Evolutionary conservation across 2,113 vertebrate species (phyloP), one percentile per base, ranked within the genome.

Genomic region (Puffinus mauretanicus): DNA sequence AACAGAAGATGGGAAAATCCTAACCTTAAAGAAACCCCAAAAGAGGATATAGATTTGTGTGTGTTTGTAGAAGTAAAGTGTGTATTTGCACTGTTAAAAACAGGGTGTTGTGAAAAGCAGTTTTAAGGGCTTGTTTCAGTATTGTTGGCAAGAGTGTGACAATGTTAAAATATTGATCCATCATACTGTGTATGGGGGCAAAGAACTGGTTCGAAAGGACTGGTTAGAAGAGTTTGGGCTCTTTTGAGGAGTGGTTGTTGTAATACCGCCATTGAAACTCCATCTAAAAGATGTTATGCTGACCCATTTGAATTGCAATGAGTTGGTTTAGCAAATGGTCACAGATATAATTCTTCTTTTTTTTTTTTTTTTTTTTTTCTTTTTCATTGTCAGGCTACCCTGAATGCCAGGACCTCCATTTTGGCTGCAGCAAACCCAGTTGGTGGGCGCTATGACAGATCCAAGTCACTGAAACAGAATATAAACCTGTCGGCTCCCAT

Each of bases 381-480:
- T 38, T 16, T 76, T 49, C 16, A 5, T 95, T 94, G 8, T 61
- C 95, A 99, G 99, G 99, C 99, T 85, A 99, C 99, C n/a, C 97
- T 99, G 96, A 99, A 99, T 75, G 99, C 99, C 83, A 99, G 99
- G 60, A 99, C 99, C 1, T 99, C 99, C 82, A 99, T 99, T 98
- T 98, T 99, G 97, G 99, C 99, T 12, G 99, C 99, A 36, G 99
- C 99, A 84, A 99, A 99, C 91, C 99, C 99, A 1, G 97, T 99
- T 29, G 92, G 98, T 0, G 99, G 99, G 15, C 99, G 99, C 82
- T 99, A 99, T 76, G 99, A 99, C 96, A 98, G 99, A 94, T 98
- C 99, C 82, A 99, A 99, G 97, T 99, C 99, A 5, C 97, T 99
- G 97, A 99, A 99, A 96, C 99, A 99, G 97, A 99, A 99, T 55